These are phyloP conservation scores for Villa cingulata DNA, from an alignment of 2,888 invertebrate species.

Conservation along the genomic window DNA sequence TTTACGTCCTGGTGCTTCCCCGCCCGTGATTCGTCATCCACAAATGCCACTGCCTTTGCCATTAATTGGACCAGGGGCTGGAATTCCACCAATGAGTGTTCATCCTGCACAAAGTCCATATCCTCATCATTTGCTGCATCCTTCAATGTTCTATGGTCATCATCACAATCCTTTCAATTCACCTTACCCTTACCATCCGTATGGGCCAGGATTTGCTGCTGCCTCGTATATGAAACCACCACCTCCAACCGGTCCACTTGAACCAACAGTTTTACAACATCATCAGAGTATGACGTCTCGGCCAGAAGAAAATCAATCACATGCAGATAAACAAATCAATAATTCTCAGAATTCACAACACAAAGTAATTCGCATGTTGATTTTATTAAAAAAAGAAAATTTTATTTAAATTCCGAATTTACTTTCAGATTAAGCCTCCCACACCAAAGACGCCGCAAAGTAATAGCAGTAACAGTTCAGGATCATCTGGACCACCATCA, in stretches of 20 bases:
- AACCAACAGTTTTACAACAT: slow-evolving; percentile 31
- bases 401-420: not conserved
- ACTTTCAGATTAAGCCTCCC: slow-evolving; percentile 30
- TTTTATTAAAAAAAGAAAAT: not conserved
- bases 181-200: slow-evolving; percentile 45
- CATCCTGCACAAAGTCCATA: slow-evolving; percentile 63
- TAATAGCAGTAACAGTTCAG: slow-evolving; percentile 22
- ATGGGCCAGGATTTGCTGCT: slow-evolving; percentile 35
- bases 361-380: slow-evolving; percentile 8
- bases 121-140: slow-evolving; percentile 51
- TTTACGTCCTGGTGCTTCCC: slow-evolving; percentile 37
- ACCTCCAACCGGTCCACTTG: slow-evolving; percentile 29
- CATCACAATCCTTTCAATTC: slow-evolving; percentile 45
- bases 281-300: slow-evolving; percentile 22
- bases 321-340: slow-evolving; percentile 36
- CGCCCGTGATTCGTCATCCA: slow-evolving; percentile 41
- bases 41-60: slow-evolving; percentile 37
- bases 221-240: slow-evolving; percentile 35
- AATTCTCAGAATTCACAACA: slow-evolving; percentile 14
- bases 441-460: slow-evolving; percentile 36
- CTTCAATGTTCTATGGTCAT: slow-evolving; percentile 58
- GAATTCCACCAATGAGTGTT: slow-evolving; percentile 40
- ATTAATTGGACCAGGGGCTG: slow-evolving; percentile 29
- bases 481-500: slow-evolving; percentile 29
- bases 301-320: slow-evolving; percentile 14